Percentiles rank a stretch among this genome's conserved stretches.
phyloP scores from a whole-genome alignment of 2,113 vertebrate genomes.

The Oryzias celebensis region DNA sequence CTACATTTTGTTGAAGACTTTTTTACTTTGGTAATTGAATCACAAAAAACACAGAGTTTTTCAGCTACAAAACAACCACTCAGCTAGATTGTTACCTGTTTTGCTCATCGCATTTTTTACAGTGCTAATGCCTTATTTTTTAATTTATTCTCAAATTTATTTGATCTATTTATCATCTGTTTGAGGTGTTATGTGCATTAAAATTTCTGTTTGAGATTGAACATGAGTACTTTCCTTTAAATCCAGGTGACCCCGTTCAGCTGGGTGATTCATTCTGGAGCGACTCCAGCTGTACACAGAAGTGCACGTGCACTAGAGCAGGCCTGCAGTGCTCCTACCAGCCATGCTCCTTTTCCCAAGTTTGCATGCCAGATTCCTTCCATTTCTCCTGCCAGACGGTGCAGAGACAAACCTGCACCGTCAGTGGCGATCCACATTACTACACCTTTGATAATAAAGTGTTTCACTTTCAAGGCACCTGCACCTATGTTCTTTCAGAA shows the following conservation, averaged over 20 bases:
- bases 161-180: no score
- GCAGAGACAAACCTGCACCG: slow-evolving; percentile 52
- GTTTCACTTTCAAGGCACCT: slow-evolving; percentile 63
- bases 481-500: slow-evolving; percentile 64
- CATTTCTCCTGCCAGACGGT: slow-evolving; percentile 55
- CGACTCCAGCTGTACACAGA: slow-evolving; percentile 49
- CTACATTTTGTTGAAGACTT: background rate
- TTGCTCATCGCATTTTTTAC: no score
- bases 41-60: no score
- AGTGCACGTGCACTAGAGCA: slow-evolving; percentile 43
- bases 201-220: no score
- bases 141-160: no score
- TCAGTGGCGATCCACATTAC: slow-evolving; percentile 69
- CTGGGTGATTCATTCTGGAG: slow-evolving; percentile 61
- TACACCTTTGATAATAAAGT: slow-evolving; percentile 59
- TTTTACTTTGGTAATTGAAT: no score
- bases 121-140: no score
- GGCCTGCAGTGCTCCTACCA: slow-evolving; percentile 41
- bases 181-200: background rate
- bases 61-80: no score
- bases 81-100: no score
- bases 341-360: slow-evolving; percentile 57
- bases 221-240: background rate
- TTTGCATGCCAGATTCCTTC: slow-evolving; percentile 34
- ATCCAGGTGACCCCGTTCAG: slow-evolving; percentile 50